These are phyloP conservation scores for Columbina picui DNA, from an alignment of 2,113 vertebrate species.

Conservation along the genomic window DNA sequence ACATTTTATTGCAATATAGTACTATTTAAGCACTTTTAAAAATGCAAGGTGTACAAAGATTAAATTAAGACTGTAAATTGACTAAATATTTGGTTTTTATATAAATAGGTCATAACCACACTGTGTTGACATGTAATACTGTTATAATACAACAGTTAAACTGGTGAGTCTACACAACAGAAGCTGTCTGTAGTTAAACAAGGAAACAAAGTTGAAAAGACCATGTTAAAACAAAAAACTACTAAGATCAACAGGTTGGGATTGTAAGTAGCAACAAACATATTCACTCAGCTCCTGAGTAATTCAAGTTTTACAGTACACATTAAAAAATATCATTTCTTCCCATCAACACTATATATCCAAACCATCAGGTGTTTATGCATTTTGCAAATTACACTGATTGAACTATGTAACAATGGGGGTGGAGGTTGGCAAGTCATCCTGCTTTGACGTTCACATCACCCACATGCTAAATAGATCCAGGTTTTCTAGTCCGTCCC, in stretches of 20 bases:
- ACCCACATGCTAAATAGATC: conserved; percentile 79
- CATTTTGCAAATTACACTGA: conserved; percentile 83
- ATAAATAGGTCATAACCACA: conserved; percentile 91
- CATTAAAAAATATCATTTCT: conserved; percentile 84
- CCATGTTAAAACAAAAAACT: conserved; percentile 83
- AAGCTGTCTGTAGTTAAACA: conserved; percentile 83
- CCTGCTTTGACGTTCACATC: conserved; percentile 72
- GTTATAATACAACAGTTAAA: conserved; percentile 89
- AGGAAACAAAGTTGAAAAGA: conserved; percentile 82
- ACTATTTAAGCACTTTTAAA: conserved; percentile 89
- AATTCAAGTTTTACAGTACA: conserved; percentile 85
- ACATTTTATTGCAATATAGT: conserved; percentile 89
- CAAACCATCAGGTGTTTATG: conserved; percentile 79
- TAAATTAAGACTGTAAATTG: conserved; percentile 89
- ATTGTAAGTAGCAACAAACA: conserved; percentile 84
- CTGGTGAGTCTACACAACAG: conserved; percentile 84
- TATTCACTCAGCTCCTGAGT: conserved; percentile 88
- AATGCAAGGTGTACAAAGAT: conserved; percentile 89
- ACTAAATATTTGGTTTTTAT: conserved; percentile 95
- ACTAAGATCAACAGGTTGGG: conserved; percentile 82
- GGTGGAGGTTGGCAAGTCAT: conserved; percentile 76
- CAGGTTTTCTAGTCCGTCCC: conserved; percentile 56
- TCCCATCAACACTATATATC: conserved; percentile 84
- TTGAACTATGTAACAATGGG: conserved; percentile 79
- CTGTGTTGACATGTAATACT: conserved; percentile 91